These are phyloP conservation scores for Drosophila paramelanica DNA, from an alignment of 2,888 invertebrate genomes.

Conservation along the genomic window DNA sequence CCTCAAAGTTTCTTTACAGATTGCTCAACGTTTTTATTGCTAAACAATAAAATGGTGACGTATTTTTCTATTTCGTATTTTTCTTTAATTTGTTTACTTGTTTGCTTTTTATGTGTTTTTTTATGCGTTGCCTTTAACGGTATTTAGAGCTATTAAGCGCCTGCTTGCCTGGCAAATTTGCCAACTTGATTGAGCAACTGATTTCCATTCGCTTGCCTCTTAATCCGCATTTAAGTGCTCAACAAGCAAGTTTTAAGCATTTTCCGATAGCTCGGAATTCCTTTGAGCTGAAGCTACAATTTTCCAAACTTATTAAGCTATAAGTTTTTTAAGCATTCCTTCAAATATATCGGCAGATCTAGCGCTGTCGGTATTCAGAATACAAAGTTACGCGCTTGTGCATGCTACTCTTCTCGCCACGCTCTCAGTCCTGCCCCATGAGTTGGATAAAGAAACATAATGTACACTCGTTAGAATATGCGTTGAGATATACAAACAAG, in stretches of 20 bases:
- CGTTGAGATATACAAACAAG: neutral
- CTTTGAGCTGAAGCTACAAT: slow-evolving; percentile 9
- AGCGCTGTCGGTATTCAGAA: slow-evolving; percentile 5
- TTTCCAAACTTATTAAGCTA: slow-evolving; percentile 9
- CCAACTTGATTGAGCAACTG: slow-evolving; percentile 23
- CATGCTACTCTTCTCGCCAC: slow-evolving; percentile 21
- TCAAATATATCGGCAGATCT: neutral
- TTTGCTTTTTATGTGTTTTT: slow-evolving; percentile 41
- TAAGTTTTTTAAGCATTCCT: neutral
- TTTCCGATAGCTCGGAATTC: neutral
- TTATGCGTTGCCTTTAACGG: slow-evolving; percentile 36
- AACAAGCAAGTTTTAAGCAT: neutral
- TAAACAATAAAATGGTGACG: slow-evolving; percentile 44
- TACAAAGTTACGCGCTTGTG: slow-evolving; percentile 37
- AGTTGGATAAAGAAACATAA: slow-evolving; percentile 2
- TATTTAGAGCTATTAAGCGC: slow-evolving; percentile 27
- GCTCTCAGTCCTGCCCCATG: slow-evolving; percentile 3
- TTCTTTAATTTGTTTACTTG: slow-evolving; percentile 50
- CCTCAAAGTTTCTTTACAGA: slow-evolving; percentile 36
- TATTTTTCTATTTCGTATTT: slow-evolving; percentile 12
- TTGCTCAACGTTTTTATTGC: slow-evolving; percentile 40
- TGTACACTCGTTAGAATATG: slow-evolving; percentile 5
- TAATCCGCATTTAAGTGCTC: slow-evolving; percentile 14
- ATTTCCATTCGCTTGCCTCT: slow-evolving; percentile 26
- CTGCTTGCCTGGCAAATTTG: slow-evolving; percentile 20